Base-by-base conservation (phyloP, 2,113 vertebrate species). In the Microcebus ravelobensis region DNA sequence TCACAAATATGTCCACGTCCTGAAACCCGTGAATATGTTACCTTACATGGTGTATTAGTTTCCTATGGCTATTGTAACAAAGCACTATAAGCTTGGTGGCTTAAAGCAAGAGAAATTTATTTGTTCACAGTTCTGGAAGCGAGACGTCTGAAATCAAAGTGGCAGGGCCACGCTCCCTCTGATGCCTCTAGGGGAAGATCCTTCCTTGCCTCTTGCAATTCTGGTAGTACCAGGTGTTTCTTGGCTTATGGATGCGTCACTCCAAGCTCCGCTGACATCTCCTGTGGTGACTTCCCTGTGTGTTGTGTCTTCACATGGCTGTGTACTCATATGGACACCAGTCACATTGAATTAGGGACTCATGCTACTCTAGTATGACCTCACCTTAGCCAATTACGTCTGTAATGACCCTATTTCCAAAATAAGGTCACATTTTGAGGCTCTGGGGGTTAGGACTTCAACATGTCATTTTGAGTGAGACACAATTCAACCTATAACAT, bases 41-140 rank as follows among this genome's bases (percentile, higher is more conserved):
- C 36, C 42, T n/a, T n/a, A 11, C 3, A 14, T 1, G 21, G 11
- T 6, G 0, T 50, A 36, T 25, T 34, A 18, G 20, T 42, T n/a
- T 55, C 61, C n/a, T 2, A 27, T 2, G 17, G 27, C 29, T 67
- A 18, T n/a, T 39, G 27, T 52, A 80, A 73, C 29, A 89, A 67
- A n/a, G 34, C 6, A 14, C 29, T 45, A 76, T 5, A 34, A 52
- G 23, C 5, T 5, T 29, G 2, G 31, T 70, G 42, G 11, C 45
- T 63, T 10, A 48, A 63, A 86, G 86, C 0, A 34, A n/a, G 18
- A 81, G 13, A 48, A 36, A 20, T 12, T 17, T 31, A 20, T 9
- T 63, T 84, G 42, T 27, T 45, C 29, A 21, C 0, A 25, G 57
- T 36, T 74, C 27, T 67, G 9, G 13, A 87, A 48, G 25, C 34